A percentile compares a stretch with the other conserved stretches of the same genome.
phyloP scores from a whole-genome alignment of 2,113 vertebrate genomes.

The Sebastes fasciatus region DNA sequence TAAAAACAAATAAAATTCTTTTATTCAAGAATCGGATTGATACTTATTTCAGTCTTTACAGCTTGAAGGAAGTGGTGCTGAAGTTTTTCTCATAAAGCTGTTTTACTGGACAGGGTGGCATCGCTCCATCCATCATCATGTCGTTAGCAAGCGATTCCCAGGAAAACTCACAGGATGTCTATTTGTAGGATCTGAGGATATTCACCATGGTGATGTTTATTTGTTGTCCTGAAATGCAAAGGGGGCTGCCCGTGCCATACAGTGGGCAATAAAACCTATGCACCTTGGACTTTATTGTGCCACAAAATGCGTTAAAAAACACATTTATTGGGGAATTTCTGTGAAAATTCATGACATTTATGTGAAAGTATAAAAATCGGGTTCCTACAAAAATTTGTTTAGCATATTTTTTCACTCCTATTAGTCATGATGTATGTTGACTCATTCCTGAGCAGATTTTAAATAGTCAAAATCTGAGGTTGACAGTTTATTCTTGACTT shows the following conservation, averaged over 20 bases:
- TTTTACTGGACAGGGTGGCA: constrained; percentile 70
- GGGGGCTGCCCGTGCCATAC: constrained; percentile 8
- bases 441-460: not conserved
- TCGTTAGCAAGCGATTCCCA: constrained; percentile 65
- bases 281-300: constrained; percentile 14
- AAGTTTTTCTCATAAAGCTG: constrained; percentile 70
- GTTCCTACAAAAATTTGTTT: constrained; percentile 7
- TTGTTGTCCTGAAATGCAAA: constrained; percentile 63
- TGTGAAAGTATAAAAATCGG: constrained; percentile 8
- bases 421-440: not conserved
- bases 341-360: constrained; percentile 28
- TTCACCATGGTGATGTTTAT: constrained; percentile 66
- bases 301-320: constrained; percentile 37
- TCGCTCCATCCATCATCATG: constrained; percentile 71
- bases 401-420: not conserved
- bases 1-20: constrained; percentile 49
- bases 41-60: constrained; percentile 67
- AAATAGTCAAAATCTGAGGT: not conserved
- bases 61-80: constrained; percentile 68
- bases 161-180: constrained; percentile 49
- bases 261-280: constrained; percentile 25
- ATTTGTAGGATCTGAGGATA: constrained; percentile 63
- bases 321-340: constrained; percentile 31
- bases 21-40: constrained; percentile 51
- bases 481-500: constrained; percentile 11